A percentile compares a stretch with the other conserved stretches of the same genome.
Evolutionary conservation across 1,140 invertebrate genomes (phyloP).

Genomic region (Listronotus bonariensis): DNA sequence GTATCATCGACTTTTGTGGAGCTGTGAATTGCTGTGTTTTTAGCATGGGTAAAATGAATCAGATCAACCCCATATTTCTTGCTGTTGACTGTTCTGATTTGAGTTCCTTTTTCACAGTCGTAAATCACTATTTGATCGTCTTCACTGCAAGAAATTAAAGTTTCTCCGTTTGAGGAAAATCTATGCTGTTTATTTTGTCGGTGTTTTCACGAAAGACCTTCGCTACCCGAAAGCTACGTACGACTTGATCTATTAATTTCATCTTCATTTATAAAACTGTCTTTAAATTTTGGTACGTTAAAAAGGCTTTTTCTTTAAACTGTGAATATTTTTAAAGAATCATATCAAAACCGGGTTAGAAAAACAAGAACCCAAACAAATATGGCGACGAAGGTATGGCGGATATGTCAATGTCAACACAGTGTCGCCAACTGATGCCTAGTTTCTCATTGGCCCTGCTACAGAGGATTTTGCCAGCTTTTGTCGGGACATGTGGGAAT

Average conservation of each 20-base stretch:
- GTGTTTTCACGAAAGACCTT: conserved; percentile 98
- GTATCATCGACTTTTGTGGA: conserved; percentile 99
- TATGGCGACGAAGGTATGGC: not conserved
- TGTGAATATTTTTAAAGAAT: not conserved
- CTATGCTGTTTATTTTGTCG: conserved; percentile 96
- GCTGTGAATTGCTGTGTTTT: conserved; percentile 97
- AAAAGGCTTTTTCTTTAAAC: not conserved
- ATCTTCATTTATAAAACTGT: conserved; percentile 63
- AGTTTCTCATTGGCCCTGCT: no score
- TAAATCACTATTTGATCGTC: conserved; percentile 99
- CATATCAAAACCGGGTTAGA: not conserved
- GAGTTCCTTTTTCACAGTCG: conserved; percentile 97
- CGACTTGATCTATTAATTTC: conserved; percentile 93
- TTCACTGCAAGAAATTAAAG: conserved; percentile 96
- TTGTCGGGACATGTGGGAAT: no score
- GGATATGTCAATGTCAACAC: no score
- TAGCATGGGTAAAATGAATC: conserved; percentile 97
- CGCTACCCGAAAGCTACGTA: conserved; percentile 91
- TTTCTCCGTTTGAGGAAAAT: conserved; percentile 94
- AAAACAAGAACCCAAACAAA: conserved; percentile 18
- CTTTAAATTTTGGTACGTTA: not conserved
- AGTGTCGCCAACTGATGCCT: no score
- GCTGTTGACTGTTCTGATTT: conserved; percentile 94
- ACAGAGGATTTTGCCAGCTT: no score
- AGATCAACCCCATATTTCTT: conserved; percentile 99